Conservation (phyloP, 1,140 invertebrate genomes). For the Pseudomyrmex dendroicus region DNA sequence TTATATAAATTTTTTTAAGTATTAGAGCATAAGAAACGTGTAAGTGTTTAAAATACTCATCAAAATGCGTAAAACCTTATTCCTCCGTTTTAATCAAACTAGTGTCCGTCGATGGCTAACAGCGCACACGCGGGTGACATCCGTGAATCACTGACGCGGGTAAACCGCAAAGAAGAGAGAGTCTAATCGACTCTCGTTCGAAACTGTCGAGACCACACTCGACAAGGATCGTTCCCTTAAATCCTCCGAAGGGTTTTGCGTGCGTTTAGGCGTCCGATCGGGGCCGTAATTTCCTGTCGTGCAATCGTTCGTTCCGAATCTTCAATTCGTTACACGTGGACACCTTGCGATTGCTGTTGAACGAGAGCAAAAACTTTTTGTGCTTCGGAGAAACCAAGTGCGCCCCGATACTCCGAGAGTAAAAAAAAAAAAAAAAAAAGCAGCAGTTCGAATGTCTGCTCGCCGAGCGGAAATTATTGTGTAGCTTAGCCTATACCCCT, state of each 20-base stretch:
- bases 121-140: slow-evolving; percentile 32
- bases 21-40: neutral
- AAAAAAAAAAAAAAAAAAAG: slow-evolving; percentile 11
- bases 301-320: slow-evolving; percentile 69
- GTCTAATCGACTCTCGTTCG: slow-evolving; percentile 73
- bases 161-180: slow-evolving; percentile 71
- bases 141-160: slow-evolving; percentile 39
- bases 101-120: slow-evolving; percentile 13
- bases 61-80: no score
- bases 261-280: slow-evolving; percentile 68
- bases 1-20: neutral
- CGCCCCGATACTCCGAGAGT: neutral
- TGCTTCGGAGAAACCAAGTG: slow-evolving; percentile 47
- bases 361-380: slow-evolving; percentile 49
- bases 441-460: slow-evolving; percentile 4
- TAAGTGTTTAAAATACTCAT: neutral
- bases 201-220: slow-evolving; percentile 74
- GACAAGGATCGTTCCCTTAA: slow-evolving; percentile 69
- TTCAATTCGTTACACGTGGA: slow-evolving; percentile 52
- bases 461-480: slow-evolving; percentile 44
- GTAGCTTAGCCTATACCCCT: neutral
- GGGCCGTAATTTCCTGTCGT: slow-evolving; percentile 72
- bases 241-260: slow-evolving; percentile 70
- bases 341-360: slow-evolving; percentile 51
- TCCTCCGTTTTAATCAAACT: slow-evolving; percentile 19